Conservation (phyloP, 2,113 vertebrate genomes). For the Trichechus manatus region DNA sequence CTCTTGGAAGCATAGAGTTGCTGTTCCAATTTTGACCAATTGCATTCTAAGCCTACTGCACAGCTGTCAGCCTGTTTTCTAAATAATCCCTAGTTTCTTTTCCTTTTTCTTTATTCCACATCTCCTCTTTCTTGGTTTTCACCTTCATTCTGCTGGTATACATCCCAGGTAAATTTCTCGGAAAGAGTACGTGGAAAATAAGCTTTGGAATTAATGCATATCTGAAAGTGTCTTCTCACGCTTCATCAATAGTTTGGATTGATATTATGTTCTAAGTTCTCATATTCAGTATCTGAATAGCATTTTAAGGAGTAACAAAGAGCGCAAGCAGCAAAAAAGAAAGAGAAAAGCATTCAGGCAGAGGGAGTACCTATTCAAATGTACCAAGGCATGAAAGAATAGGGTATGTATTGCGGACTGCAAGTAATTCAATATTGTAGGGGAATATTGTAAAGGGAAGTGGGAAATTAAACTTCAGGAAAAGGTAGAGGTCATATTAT, state of each 20-base stretch:
- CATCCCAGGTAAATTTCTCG: background rate
- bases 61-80: background rate
- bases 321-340: background rate
- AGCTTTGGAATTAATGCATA: background rate
- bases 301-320: background rate
- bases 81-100: background rate
- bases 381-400: background rate
- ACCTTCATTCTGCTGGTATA: background rate
- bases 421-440: background rate
- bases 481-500: background rate
- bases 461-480: background rate
- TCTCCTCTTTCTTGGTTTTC: background rate
- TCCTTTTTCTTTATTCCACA: background rate
- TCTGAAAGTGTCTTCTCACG: background rate
- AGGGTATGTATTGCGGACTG: background rate
- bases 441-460: background rate
- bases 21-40: background rate
- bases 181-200: background rate
- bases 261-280: background rate
- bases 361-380: background rate
- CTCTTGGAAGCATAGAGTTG: background rate
- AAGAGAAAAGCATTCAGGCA: background rate
- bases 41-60: background rate
- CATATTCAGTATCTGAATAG: background rate
- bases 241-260: background rate